These are phyloP conservation scores for Plectropomus leopardus DNA, from an alignment of 2,113 vertebrate species.

Conservation along the genomic window DNA sequence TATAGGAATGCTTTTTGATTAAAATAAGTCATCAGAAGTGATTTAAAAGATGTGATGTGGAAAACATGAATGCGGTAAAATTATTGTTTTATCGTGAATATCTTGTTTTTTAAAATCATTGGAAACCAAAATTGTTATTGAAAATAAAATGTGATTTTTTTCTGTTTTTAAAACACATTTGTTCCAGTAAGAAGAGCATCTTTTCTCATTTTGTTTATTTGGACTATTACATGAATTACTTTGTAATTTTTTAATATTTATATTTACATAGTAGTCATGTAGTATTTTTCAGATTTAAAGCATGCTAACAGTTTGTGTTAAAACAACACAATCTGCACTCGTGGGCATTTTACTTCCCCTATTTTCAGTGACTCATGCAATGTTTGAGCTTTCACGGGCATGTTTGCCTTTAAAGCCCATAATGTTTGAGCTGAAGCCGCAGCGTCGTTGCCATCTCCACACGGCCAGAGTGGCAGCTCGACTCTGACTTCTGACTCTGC, in stretches of 20 bases:
- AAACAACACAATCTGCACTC: background rate
- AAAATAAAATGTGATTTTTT: too few relatives aligned
- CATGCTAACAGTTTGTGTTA: background rate
- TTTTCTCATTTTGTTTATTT: background rate
- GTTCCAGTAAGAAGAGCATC: background rate
- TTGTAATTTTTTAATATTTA: background rate
- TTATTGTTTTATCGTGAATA: too few relatives aligned
- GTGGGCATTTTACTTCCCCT: background rate
- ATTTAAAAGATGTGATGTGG: too few relatives aligned
- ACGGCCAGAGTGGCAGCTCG: constrained; percentile 3
- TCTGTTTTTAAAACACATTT: too few relatives aligned
- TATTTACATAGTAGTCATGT: background rate
- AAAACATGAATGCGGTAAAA: too few relatives aligned
- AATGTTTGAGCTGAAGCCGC: background rate
- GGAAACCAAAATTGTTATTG: too few relatives aligned
- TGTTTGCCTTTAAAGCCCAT: background rate
- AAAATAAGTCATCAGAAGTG: too few relatives aligned
- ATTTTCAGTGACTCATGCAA: background rate
- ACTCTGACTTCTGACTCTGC: constrained; percentile 17
- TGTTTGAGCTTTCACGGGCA: background rate
- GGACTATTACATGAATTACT: background rate
- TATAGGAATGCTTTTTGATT: too few relatives aligned
- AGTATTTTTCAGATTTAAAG: background rate
- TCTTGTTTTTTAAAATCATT: too few relatives aligned
- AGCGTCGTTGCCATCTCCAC: background rate